A percentile compares a stretch with the other conserved stretches of the same genome.
These are phyloP conservation scores for Falco columbarius DNA, from an alignment of 2,797 vertebrate genomes.

Conservation along the genomic window DNA sequence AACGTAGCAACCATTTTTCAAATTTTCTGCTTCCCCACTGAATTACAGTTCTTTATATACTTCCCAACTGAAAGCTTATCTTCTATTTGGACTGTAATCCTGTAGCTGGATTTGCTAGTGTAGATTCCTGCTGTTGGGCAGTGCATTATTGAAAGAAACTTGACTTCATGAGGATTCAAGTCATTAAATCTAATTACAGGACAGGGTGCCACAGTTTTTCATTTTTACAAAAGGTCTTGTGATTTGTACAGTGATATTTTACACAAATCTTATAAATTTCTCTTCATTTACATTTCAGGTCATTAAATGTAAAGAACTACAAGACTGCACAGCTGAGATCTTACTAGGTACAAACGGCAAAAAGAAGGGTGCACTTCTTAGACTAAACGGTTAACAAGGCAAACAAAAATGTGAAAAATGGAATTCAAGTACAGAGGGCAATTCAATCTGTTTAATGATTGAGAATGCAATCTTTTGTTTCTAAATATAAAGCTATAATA, in stretches of 20 bases:
- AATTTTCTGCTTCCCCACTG: neutral
- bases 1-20: neutral
- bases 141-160: neutral
- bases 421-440: neutral
- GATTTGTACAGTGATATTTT: neutral
- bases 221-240: neutral
- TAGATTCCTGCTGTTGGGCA: neutral
- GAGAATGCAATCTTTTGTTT: neutral
- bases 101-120: neutral
- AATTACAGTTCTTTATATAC: neutral
- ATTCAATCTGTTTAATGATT: neutral
- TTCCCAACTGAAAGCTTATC: neutral
- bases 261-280: neutral
- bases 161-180: neutral
- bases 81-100: neutral
- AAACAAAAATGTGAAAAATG: constrained; percentile 20
- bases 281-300: constrained; percentile 70
- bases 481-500: neutral
- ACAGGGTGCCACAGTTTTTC: neutral
- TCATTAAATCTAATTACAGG: neutral
- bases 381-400: neutral
- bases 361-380: neutral
- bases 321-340: constrained; percentile 55
- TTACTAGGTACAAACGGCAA: constrained; percentile 37
- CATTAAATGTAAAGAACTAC: constrained; percentile 76